phyloP scores from a whole-genome alignment of 2,888 invertebrate species.

The Drosophila suboccidentalis region DNA sequence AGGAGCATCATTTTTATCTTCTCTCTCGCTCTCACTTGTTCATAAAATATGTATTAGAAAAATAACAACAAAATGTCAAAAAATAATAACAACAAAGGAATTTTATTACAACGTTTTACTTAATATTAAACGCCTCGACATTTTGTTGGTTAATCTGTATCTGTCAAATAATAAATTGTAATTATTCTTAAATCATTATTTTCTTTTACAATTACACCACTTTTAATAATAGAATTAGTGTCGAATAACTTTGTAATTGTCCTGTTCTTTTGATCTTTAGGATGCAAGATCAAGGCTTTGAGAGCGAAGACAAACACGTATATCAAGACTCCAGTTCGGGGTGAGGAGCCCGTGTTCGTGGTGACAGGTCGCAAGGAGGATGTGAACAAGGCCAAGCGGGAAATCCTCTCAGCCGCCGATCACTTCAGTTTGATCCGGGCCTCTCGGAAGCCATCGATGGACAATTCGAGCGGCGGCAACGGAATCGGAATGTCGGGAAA shows the following conservation, averaged over 20 bases:
- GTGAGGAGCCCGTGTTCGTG: conserved; percentile 99
- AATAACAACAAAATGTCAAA: no score
- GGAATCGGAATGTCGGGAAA: neutral
- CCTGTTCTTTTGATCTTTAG: conserved; percentile 87
- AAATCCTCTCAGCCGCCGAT: conserved; percentile 99
- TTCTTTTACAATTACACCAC: no score
- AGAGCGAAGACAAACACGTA: conserved; percentile 99
- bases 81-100: no score
- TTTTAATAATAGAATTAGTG: no score
- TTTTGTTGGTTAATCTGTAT: no score
- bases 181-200: no score
- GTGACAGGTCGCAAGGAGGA: conserved; percentile 99
- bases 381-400: conserved; percentile 97
- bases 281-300: conserved; percentile 99
- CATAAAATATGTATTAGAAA: no score
- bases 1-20: no score
- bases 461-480: conserved; percentile 72
- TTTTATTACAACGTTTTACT: no score
- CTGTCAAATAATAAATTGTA: no score
- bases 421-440: conserved; percentile 99
- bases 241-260: neutral
- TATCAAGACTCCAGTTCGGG: conserved; percentile 99
- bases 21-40: no score
- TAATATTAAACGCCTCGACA: no score
- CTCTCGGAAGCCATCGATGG: conserved; percentile 92